Conservation (phyloP, 1,140 invertebrate genomes). For the Ostrea denselamellosa region DNA sequence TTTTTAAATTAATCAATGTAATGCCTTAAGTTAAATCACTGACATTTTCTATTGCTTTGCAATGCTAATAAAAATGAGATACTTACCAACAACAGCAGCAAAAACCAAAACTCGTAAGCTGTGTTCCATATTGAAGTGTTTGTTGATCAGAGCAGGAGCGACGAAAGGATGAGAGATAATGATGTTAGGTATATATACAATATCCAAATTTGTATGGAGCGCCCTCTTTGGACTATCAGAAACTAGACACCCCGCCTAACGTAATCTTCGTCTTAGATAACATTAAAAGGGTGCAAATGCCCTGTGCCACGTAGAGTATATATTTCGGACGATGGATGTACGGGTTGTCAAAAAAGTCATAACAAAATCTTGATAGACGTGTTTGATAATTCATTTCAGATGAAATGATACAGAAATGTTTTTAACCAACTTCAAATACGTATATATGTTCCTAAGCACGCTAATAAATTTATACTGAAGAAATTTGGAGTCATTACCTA, state of each 20-base stretch:
- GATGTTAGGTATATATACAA: slow-evolving; percentile 3
- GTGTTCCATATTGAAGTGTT: neutral
- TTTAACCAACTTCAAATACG: too few species aligned
- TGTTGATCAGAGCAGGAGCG: neutral
- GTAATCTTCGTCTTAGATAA: slow-evolving; percentile 8
- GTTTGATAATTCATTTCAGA: too few species aligned
- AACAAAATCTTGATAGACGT: too few species aligned
- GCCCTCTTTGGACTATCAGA: neutral
- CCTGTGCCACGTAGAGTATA: neutral
- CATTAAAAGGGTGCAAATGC: slow-evolving; percentile 13
- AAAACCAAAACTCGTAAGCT: slow-evolving; percentile 9
- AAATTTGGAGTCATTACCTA: too few species aligned
- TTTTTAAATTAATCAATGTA: too few species aligned
- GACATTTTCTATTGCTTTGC: too few species aligned
- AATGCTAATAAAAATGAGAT: neutral
- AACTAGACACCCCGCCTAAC: neutral
- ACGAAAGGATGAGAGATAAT: neutral
- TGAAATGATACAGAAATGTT: too few species aligned
- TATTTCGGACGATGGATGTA: neutral
- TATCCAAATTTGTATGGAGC: neutral
- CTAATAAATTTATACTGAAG: too few species aligned
- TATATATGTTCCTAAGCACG: too few species aligned
- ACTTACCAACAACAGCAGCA: slow-evolving; percentile 1
- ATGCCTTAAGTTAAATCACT: too few species aligned
- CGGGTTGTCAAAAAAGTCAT: neutral